Base-by-base conservation (phyloP, 2,888 invertebrate genomes). In the Spilarctia lutea region DNA sequence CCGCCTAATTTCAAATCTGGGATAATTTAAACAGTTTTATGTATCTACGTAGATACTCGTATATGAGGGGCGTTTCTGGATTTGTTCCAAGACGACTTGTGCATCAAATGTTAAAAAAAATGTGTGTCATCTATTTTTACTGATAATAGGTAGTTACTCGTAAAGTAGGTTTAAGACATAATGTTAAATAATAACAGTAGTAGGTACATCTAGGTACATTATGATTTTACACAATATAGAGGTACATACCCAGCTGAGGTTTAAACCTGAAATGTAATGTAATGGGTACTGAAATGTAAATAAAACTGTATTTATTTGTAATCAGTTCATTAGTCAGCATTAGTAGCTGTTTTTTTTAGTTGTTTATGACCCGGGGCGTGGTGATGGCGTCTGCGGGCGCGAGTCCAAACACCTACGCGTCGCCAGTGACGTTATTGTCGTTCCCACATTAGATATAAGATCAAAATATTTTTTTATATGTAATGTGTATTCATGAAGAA, bases 301-400 rank as follows among this genome's bases (percentile, higher is more conserved):
- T 67, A 3, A 39, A 20, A 24, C 39, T 73, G 52, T 76, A 68
- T 56, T 70, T 81, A 75, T 75, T 72, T 75, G 79, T 77, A 73
- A 56, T 78, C 81, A 86, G 83, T 86, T 86, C 82, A 85, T 16
- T 76, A 65, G 69, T 71, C 73, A 77, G 74, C 39, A 52, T 27
- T 65, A 52, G 45, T 69, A 70, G 67, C 65, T 65, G 73, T 76
- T 83, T 79, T 83, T 84, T 88, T 87, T 85, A 69, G 87, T 86
- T 89, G 88, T 90, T 90, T 89, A 80, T 88, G 87, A 83, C 77
- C 77, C 78, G 87, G 90, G 90, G 89, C 82, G 90, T 89, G 91
- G 88, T 87, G 80, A 70, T 88, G 88, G 87, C 86, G 82, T 81
- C 82, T 75, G 74, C 78, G 90, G 92, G 92, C 92, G 78, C 48